A percentile compares a stretch with the other conserved stretches of the same genome.
Conservation (phyloP, 2,797 vertebrate species). For the Hephaestus fuliginosus region DNA sequence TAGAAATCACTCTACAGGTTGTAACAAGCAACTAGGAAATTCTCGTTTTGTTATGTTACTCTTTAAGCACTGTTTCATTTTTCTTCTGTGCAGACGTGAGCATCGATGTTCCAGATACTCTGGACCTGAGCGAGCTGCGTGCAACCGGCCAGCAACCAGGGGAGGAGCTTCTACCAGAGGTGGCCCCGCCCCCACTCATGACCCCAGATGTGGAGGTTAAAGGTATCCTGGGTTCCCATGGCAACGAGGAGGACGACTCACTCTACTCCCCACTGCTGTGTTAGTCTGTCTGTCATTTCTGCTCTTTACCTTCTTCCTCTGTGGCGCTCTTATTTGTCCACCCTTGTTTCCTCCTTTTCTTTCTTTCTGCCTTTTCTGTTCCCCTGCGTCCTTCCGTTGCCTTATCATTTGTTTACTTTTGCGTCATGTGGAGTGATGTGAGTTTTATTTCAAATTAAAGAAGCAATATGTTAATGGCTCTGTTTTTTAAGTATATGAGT, state of each 20-base stretch:
- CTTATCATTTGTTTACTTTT: conserved; percentile 57
- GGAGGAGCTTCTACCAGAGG: conserved; percentile 98
- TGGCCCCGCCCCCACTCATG: conserved; percentile 97
- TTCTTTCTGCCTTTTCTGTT: conserved; percentile 68
- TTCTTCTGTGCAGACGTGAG: conserved; percentile 90
- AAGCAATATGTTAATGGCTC: neutral
- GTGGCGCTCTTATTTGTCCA: conserved; percentile 33
- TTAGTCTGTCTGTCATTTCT: conserved; percentile 95
- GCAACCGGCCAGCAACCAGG: conserved; percentile 94
- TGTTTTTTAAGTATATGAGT: conserved; percentile 8
- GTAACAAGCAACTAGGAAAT: too few relatives aligned
- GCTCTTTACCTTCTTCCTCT: conserved; percentile 63
- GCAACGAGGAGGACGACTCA: conserved; percentile 99
- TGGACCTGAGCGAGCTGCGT: conserved; percentile 93
- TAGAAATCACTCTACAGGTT: too few relatives aligned
- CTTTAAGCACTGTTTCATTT: neutral
- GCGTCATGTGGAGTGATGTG: conserved; percentile 20
- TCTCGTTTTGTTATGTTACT: too few relatives aligned
- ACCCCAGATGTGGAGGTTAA: conserved; percentile 99
- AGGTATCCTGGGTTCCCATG: conserved; percentile 99
- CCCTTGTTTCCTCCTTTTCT: conserved; percentile 57
- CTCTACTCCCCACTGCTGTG: conserved; percentile 99
- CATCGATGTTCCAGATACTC: conserved; percentile 96
- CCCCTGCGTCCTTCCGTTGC: conserved; percentile 58
- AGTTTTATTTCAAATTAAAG: conserved; percentile 27